A percentile compares a stretch with the other conserved stretches of the same genome.
Evolutionary conservation across 2,888 invertebrate genomes (phyloP).

Genomic region (Drosophila flavopinicola): DNA sequence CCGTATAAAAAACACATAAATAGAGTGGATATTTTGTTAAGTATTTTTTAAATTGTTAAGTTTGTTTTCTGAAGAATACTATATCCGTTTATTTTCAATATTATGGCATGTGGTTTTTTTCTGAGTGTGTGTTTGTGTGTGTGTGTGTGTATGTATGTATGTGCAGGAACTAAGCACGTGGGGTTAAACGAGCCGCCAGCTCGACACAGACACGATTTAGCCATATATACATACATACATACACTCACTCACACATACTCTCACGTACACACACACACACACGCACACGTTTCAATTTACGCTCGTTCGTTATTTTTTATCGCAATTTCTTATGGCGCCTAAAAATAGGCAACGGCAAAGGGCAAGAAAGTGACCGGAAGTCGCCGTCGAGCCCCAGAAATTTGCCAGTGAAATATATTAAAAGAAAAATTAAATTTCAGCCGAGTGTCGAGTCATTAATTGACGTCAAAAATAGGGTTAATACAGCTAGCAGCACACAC

Average conservation of each 20-base stretch:
- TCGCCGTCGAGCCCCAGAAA: slow-evolving; percentile 59
- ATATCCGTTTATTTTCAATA: too few species aligned
- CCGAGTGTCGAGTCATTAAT: slow-evolving; percentile 66
- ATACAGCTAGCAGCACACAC: slow-evolving; percentile 49
- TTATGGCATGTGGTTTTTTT: too few species aligned
- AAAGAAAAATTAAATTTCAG: slow-evolving; percentile 42
- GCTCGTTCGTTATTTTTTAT: slow-evolving; percentile 20
- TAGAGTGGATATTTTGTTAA: too few species aligned
- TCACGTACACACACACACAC: not conserved
- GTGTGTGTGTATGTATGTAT: too few species aligned
- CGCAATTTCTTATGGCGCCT: slow-evolving; percentile 53
- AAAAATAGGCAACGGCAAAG: slow-evolving; percentile 68
- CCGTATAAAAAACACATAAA: too few species aligned
- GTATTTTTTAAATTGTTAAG: too few species aligned
- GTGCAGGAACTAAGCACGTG: slow-evolving; percentile 43
- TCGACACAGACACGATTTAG: slow-evolving; percentile 40
- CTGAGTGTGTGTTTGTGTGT: slow-evolving; percentile 24
- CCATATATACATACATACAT: slow-evolving; percentile 16
- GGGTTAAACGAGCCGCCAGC: slow-evolving; percentile 54
- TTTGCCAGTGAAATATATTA: slow-evolving; percentile 36
- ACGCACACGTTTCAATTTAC: slow-evolving; percentile 40
- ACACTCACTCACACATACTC: slow-evolving; percentile 9
- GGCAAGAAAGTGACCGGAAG: slow-evolving; percentile 67
- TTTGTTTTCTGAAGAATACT: too few species aligned
- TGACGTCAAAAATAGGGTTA: slow-evolving; percentile 79